Base-by-base conservation (phyloP, 2,113 vertebrate genomes). In the Poeciliopsis occidentalis region DNA sequence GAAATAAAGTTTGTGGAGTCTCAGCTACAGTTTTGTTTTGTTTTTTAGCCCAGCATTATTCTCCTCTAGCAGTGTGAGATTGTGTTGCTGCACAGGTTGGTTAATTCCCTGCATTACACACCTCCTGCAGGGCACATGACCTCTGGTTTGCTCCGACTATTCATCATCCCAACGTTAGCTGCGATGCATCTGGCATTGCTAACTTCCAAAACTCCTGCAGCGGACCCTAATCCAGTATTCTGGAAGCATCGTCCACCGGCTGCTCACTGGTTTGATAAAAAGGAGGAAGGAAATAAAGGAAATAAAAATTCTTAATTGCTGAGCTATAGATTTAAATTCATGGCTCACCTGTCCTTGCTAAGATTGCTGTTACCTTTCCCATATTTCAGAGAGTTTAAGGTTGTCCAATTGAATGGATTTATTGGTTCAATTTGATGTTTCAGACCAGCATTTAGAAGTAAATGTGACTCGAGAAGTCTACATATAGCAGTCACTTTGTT, bases 91-190 rank as follows among this genome's bases (percentile, higher is more conserved):
- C 13, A 4, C 69, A 66, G 47, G 67, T 81, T 78, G 83, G 87
- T 81, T 87, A 60, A 81, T 78, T 72, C 79, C 64, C 73, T 69
- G 76, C 24, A 67, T 87, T 84, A 85, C 60, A 68, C 34, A 0
- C 63, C 71, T 68, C 84, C 81, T 37, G 62, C 75, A 31, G 80
- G 64, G 87, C 73, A 34, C 73, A 77, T 83, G 76, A 84, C 80
- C 87, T 84, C 85, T 44, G 79, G 81, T 88, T 78, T 84, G 85
- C 78, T 87, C 84, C 15, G 4, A 47, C 81, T 87, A 78, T 87
- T 89, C 76, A 62, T 61, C 44, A n/a, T 73, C 82, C 51, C 63
- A 67, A 78, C 75, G 79, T 88, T 63, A 44, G 17, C 73, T 2
- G 71, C 71, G 80, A 77, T 80, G 76, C 60, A 78, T 85, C 81